Percentiles rank a stretch among this genome's conserved stretches.
phyloP scores from a whole-genome alignment of 2,797 vertebrate species.

The Gymnoscopelus braueri region DNA sequence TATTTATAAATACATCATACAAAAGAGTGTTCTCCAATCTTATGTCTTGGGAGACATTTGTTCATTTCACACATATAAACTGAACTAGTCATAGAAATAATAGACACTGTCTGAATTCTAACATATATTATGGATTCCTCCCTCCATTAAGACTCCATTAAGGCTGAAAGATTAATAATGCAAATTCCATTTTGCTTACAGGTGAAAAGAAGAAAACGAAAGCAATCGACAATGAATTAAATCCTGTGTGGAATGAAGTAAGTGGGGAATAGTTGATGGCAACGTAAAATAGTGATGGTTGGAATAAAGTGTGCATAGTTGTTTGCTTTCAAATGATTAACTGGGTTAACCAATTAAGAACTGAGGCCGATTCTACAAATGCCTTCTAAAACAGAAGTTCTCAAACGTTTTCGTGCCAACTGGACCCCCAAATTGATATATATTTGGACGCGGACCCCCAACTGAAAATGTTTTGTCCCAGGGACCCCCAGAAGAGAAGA shows the following conservation, averaged over 20 bases:
- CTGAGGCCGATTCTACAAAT: too few relatives aligned
- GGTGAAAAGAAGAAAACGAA: slow-evolving; percentile 98
- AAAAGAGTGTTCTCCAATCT: background rate
- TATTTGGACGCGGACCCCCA: background rate
- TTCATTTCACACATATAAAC: background rate
- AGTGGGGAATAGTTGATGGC: slow-evolving; percentile 41
- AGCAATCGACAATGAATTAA: slow-evolving; percentile 89
- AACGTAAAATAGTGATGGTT: background rate
- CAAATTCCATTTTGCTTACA: slow-evolving; percentile 64
- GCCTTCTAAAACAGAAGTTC: too few relatives aligned
- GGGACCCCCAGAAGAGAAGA: too few relatives aligned
- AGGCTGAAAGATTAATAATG: background rate
- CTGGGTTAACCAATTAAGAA: too few relatives aligned
- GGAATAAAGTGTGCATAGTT: background rate
- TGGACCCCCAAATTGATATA: too few relatives aligned
- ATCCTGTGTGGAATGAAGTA: slow-evolving; percentile 97
- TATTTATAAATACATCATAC: background rate
- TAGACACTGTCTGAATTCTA: background rate
- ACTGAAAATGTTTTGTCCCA: too few relatives aligned
- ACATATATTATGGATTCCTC: background rate
- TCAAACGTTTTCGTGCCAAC: too few relatives aligned
- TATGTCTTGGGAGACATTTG: background rate
- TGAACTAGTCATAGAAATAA: background rate
- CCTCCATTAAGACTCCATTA: slow-evolving; percentile 25
- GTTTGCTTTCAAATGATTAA: background rate